Evolutionary conservation across 2,888 invertebrate species (phyloP).

Genomic region (Buathra laborator): DNA sequence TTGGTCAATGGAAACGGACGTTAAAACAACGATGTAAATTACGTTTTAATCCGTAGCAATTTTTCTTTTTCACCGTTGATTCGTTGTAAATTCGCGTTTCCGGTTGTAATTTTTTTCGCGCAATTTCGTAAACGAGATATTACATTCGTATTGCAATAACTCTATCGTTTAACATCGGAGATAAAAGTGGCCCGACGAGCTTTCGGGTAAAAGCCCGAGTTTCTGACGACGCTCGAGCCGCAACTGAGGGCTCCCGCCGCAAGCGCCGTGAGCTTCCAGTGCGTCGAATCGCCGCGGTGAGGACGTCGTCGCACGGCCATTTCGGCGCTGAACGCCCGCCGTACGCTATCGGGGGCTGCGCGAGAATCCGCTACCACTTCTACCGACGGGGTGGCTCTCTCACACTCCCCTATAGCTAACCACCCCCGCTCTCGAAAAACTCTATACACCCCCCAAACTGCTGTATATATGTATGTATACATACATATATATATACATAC

Average conservation of each 20-base stretch:
- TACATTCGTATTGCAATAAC: background rate
- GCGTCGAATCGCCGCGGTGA: constrained; percentile 83
- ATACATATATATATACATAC: constrained; percentile 21
- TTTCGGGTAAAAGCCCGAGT: constrained; percentile 75
- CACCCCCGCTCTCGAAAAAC: constrained; percentile 33
- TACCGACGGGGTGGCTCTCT: constrained; percentile 33
- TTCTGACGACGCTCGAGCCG: constrained; percentile 82
- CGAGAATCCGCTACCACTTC: constrained; percentile 65
- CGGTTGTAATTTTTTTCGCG: background rate
- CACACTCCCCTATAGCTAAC: constrained; percentile 25
- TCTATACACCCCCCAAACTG: constrained; percentile 13
- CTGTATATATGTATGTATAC: constrained; percentile 25
- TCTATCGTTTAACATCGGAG: constrained; percentile 9
- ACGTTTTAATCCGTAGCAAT: background rate
- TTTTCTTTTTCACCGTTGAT: background rate
- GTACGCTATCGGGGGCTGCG: constrained; percentile 64
- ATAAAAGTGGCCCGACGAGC: constrained; percentile 62
- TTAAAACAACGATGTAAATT: background rate
- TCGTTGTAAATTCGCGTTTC: background rate
- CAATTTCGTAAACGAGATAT: background rate
- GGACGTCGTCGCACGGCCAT: constrained; percentile 71
- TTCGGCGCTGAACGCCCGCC: constrained; percentile 69
- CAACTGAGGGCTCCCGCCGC: constrained; percentile 84
- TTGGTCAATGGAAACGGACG: background rate
- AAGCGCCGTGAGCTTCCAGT: constrained; percentile 83